Conservation (phyloP, 1,140 invertebrate species). For the Papilio glaucus region DNA sequence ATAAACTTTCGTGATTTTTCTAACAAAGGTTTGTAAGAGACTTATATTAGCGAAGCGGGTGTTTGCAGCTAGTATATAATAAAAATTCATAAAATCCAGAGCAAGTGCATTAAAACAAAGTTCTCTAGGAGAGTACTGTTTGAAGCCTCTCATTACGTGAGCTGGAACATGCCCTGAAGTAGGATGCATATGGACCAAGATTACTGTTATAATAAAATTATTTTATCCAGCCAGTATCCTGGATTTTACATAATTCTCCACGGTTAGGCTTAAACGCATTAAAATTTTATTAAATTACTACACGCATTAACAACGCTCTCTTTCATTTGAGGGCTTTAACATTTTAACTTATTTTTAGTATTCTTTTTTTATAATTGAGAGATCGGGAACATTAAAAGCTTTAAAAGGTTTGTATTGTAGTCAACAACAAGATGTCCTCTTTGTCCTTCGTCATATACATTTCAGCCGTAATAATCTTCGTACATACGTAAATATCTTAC, state of each 20-base stretch:
- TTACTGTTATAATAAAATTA: conserved; percentile 30
- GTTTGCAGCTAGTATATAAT: too few species aligned
- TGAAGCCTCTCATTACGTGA: conserved; percentile 27
- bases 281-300: conserved; percentile 29
- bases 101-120: conserved; percentile 12
- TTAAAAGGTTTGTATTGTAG: conserved; percentile 18
- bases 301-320: conserved; percentile 3
- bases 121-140: conserved; percentile 4
- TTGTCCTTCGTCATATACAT: neutral
- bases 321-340: conserved; percentile 16
- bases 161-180: conserved; percentile 17
- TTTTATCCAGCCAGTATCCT: conserved; percentile 6
- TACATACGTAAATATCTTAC: too few species aligned
- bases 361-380: conserved; percentile 6
- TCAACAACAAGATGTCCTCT: neutral
- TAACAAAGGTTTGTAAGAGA: too few species aligned
- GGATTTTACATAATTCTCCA: conserved; percentile 23
- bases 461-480: neutral
- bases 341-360: neutral
- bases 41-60: too few species aligned
- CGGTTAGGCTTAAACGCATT: conserved; percentile 14
- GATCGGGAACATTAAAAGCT: conserved; percentile 1
- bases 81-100: conserved; percentile 14
- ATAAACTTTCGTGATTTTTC: too few species aligned
- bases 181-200: conserved; percentile 23